Conservation (phyloP, 1,140 invertebrate genomes). For the Colletes latitarsis region DNA sequence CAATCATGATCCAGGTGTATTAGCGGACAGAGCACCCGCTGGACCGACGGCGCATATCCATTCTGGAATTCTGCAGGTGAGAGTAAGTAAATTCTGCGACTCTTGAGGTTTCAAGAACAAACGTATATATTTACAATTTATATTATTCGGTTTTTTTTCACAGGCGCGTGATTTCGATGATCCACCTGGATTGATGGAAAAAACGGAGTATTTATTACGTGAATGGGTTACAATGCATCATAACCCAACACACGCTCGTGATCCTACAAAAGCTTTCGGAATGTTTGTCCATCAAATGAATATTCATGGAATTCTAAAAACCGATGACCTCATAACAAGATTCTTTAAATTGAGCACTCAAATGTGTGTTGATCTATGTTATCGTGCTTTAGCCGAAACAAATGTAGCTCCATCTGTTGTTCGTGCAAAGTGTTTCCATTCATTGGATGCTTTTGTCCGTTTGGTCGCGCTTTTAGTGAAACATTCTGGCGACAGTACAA, state of each 20-base stretch:
- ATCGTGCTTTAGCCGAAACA: conserved; percentile 86
- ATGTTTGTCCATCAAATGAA: conserved; percentile 98
- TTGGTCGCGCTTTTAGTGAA: conserved; percentile 98
- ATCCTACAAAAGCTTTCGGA: conserved; percentile 96
- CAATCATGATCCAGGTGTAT: conserved; percentile 86
- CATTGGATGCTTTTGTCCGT: conserved; percentile 96
- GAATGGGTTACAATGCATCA: conserved; percentile 98
- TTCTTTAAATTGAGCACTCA: conserved; percentile 99
- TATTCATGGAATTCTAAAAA: conserved; percentile 97
- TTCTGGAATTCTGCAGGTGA: conserved; percentile 92
- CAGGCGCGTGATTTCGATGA: conserved; percentile 95
- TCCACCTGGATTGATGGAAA: conserved; percentile 96
- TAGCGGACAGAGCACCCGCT: conserved; percentile 86
- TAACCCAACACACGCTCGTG: conserved; percentile 88
- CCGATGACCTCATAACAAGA: conserved; percentile 97
- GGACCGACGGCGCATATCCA: conserved; percentile 95
- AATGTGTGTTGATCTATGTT: conserved; percentile 97
- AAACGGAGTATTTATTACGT: conserved; percentile 95
- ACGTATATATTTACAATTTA: conserved; percentile 22
- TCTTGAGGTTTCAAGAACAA: conserved; percentile 25
- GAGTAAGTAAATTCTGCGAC: conserved; percentile 79
- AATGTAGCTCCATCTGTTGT: conserved; percentile 85
- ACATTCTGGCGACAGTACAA: conserved; percentile 93
- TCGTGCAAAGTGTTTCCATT: conserved; percentile 96
- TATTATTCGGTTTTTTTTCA: conserved; percentile 46